Evolutionary conservation across 2,888 invertebrate genomes (phyloP).

Genomic region (Erebia aethiops): DNA sequence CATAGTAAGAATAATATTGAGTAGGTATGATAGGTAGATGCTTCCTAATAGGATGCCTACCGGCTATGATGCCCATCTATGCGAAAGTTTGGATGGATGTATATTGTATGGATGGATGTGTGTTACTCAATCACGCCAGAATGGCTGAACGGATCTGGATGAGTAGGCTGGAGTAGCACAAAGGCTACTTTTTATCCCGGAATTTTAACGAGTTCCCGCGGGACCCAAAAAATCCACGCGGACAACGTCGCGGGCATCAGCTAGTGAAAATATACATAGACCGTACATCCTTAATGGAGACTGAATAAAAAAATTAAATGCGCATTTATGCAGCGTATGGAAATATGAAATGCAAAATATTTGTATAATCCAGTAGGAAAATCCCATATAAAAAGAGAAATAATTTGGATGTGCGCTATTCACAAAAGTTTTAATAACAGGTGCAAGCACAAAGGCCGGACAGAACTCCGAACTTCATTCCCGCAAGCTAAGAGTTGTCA

Average conservation of each 20-base stretch:
- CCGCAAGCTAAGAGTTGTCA: constrained; percentile 44
- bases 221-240: too few species aligned
- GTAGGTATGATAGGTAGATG: too few species aligned
- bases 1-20: too few species aligned
- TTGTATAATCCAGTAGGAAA: constrained; percentile 24
- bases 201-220: too few species aligned
- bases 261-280: not conserved
- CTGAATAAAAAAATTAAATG: constrained; percentile 26
- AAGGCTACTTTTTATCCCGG: not conserved
- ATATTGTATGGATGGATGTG: too few species aligned
- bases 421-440: constrained; percentile 67
- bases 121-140: too few species aligned
- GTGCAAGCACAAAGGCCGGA: constrained; percentile 59
- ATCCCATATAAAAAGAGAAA: constrained; percentile 28
- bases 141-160: too few species aligned
- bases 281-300: not conserved
- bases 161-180: not conserved
- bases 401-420: constrained; percentile 32
- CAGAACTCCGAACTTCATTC: constrained; percentile 48
- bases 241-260: too few species aligned
- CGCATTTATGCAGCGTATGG: constrained; percentile 13
- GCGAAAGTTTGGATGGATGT: too few species aligned
- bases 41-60: too few species aligned
- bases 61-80: too few species aligned
- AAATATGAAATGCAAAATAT: constrained; percentile 19